phyloP scores from a whole-genome alignment of 2,113 vertebrate genomes.

The Zingel zingel region DNA sequence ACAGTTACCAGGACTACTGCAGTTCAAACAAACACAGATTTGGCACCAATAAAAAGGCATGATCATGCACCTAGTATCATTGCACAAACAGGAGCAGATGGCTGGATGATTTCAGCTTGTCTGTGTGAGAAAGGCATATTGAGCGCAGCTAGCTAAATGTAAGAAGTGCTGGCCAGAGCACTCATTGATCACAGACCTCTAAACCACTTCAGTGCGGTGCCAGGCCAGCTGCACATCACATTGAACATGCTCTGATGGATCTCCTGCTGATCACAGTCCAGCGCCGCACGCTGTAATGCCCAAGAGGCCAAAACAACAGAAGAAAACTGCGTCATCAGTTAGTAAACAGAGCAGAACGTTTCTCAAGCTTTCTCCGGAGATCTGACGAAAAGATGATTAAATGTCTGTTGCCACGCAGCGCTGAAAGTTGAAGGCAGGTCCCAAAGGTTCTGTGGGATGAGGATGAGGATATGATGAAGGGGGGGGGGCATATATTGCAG shows the following conservation, averaged over 20 bases:
- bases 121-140: slow-evolving; percentile 32
- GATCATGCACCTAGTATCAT: slow-evolving; percentile 45
- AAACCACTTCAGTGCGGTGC: neutral
- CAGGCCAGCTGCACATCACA: slow-evolving; percentile 41
- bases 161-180: slow-evolving; percentile 19
- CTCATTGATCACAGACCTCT: slow-evolving; percentile 41
- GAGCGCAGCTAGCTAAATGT: slow-evolving; percentile 25
- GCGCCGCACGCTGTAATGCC: slow-evolving; percentile 37
- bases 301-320: slow-evolving; percentile 1
- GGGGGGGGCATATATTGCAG: neutral
- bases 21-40: slow-evolving; percentile 82
- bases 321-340: slow-evolving; percentile 46
- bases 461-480: neutral
- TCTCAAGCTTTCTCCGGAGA: neutral
- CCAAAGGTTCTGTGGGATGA: neutral
- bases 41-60: slow-evolving; percentile 41
- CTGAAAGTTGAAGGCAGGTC: slow-evolving; percentile 12
- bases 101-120: slow-evolving; percentile 22
- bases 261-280: slow-evolving; percentile 41
- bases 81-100: slow-evolving; percentile 52
- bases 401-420: neutral
- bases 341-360: slow-evolving; percentile 17
- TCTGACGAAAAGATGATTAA: slow-evolving; percentile 27
- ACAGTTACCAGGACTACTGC: slow-evolving; percentile 80
- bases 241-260: slow-evolving; percentile 45